Conservation (phyloP, 2,888 invertebrate genomes). For the Apodemia mormo region DNA sequence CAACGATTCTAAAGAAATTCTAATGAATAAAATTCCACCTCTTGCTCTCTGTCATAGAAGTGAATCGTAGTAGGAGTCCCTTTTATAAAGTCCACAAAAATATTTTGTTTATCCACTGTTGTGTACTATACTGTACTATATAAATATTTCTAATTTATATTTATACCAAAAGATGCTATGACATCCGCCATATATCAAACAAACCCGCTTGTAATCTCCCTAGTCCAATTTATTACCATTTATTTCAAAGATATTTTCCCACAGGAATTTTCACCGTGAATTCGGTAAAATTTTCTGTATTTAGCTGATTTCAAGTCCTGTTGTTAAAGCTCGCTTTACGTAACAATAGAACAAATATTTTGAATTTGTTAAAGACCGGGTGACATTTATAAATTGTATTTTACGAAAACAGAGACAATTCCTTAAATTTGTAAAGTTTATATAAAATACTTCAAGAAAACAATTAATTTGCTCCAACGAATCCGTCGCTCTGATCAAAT, state of each 20-base stretch:
- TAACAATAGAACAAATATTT: conserved; percentile 63
- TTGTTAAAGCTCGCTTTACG: conserved; percentile 60
- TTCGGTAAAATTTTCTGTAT: conserved; percentile 62
- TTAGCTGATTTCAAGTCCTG: conserved; percentile 70
- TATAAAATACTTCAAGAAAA: conserved; percentile 18
- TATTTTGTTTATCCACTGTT: neutral
- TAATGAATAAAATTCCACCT: too few species aligned
- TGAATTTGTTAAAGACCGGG: conserved; percentile 46
- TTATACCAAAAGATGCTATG: conserved; percentile 25
- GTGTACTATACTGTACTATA: conserved; percentile 4
- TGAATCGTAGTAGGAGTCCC: too few species aligned
- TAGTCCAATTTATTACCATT: conserved; percentile 76
- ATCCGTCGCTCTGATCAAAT: neutral
- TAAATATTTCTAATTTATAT: conserved; percentile 26
- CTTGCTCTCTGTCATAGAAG: too few species aligned
- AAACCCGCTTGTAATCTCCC: conserved; percentile 71
- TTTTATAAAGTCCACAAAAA: too few species aligned
- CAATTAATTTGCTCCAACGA: conserved; percentile 15
- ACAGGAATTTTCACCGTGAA: conserved; percentile 72
- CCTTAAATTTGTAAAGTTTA: conserved; percentile 15
- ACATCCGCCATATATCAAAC: conserved; percentile 65
- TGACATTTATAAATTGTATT: conserved; percentile 25
- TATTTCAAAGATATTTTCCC: conserved; percentile 75
- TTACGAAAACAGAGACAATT: conserved; percentile 21
- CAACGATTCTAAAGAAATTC: too few species aligned